Evolutionary conservation across 1,140 invertebrate species (phyloP).

Genomic region (Solenopsis invicta): DNA sequence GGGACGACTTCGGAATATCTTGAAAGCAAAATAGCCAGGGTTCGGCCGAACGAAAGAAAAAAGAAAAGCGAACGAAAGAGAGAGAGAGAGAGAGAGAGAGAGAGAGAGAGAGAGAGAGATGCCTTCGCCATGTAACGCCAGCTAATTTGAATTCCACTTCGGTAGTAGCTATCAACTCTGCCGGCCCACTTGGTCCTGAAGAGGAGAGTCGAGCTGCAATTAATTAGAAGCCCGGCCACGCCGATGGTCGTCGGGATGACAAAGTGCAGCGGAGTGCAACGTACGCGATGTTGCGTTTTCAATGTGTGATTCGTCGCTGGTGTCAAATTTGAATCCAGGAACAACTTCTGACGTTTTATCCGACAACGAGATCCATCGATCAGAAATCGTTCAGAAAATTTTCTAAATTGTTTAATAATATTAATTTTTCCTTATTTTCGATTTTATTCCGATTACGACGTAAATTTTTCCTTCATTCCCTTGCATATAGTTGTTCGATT

Average conservation of each 20-base stretch:
- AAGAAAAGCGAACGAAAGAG: not conserved
- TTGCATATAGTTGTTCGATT: not conserved
- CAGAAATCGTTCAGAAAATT: not conserved
- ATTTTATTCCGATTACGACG: not conserved
- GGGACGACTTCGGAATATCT: constrained; percentile 9
- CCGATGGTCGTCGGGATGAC: constrained; percentile 52
- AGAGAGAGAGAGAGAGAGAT: constrained; percentile 23
- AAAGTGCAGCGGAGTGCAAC: constrained; percentile 35
- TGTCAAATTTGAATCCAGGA: not conserved
- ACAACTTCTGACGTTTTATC: not conserved
- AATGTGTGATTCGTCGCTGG: constrained; percentile 2
- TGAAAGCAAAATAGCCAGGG: not conserved
- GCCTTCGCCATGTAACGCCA: constrained; percentile 12
- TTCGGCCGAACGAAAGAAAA: not conserved
- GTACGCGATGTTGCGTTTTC: constrained; percentile 42
- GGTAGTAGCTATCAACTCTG: constrained; percentile 44
- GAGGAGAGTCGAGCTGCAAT: constrained; percentile 38
- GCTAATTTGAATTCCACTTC: constrained; percentile 64
- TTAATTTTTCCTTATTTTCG: not conserved
- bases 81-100: constrained; percentile 1
- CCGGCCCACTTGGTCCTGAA: constrained; percentile 45
- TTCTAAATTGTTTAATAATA: not conserved
- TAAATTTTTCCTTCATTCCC: not conserved
- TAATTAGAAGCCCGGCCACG: constrained; percentile 60
- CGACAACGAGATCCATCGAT: too few species aligned